These are phyloP conservation scores for Cladorhizidae sp. DNA, from an alignment of 37 sponge, comb jelly and placozoan species.

Conservation along the genomic window DNA sequence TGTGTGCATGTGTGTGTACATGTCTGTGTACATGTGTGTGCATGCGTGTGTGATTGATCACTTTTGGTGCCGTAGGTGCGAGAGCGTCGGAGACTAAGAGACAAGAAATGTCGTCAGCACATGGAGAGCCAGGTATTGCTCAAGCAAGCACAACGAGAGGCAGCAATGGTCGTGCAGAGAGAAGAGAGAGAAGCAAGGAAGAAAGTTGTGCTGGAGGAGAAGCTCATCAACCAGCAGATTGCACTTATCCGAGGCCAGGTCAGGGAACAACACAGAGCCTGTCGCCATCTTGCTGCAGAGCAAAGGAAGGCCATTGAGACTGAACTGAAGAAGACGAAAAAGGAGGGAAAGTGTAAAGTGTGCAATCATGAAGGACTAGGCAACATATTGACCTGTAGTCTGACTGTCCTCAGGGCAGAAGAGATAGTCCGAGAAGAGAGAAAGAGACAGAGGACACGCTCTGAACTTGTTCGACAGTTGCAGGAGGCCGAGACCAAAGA, in stretches of 20 bases:
- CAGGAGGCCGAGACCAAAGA: constrained; percentile 39
- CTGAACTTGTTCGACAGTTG: constrained; percentile 42
- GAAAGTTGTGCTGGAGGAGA: not conserved
- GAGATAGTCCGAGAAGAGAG: constrained; percentile 10
- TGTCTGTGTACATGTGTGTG: too few relatives aligned
- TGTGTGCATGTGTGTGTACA: too few relatives aligned
- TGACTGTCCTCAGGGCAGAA: constrained; percentile 2
- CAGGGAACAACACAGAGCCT: constrained; percentile 3
- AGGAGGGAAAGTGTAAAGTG: too few relatives aligned
- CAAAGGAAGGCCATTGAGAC: constrained; percentile 5
- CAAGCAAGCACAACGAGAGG: constrained; percentile 22
- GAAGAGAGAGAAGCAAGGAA: constrained; percentile 17
- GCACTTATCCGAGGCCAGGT: not conserved
- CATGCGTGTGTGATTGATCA: too few relatives aligned
- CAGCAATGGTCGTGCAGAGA: constrained; percentile 32
- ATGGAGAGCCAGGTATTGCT: not conserved
- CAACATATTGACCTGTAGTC: not conserved
- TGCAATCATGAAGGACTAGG: not conserved
- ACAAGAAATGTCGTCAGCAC: not conserved
- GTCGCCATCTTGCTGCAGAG: not conserved
- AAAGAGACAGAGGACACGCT: constrained; percentile 29
- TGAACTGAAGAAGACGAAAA: not conserved
- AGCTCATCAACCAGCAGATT: not conserved
- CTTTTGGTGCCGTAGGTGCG: constrained; percentile 19
- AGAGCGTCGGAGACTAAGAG: constrained; percentile 35